Evolutionary conservation across 2,113 vertebrate genomes (phyloP).

Genomic region (Choloepus hoffmanni): DNA sequence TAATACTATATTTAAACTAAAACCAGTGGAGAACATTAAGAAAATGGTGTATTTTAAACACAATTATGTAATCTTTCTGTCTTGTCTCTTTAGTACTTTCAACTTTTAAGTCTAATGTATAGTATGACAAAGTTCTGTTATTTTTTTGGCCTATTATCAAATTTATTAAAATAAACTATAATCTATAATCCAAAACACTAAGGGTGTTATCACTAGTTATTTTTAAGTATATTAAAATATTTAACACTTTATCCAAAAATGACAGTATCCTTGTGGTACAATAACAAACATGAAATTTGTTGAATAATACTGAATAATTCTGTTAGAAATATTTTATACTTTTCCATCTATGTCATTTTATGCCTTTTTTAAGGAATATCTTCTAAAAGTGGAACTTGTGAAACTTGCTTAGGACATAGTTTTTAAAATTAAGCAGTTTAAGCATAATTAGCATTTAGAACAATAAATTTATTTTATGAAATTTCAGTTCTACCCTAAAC

Average conservation of each 20-base stretch:
- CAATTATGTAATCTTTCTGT: background rate
- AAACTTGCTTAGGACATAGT: background rate
- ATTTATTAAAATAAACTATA: constrained; percentile 85
- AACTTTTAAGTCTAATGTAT: background rate
- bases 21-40: background rate
- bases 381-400: constrained; percentile 55
- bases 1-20: constrained; percentile 1
- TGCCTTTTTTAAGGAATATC: constrained; percentile 61
- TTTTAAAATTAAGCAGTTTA: constrained; percentile 64
- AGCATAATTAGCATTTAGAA: constrained; percentile 65
- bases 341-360: constrained; percentile 43
- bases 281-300: constrained; percentile 71
- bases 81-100: constrained; percentile 12
- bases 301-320: constrained; percentile 77
- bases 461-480: constrained; percentile 38
- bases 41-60: constrained; percentile 12
- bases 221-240: constrained; percentile 76
- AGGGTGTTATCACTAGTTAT: constrained; percentile 80
- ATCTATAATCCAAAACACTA: constrained; percentile 84
- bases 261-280: constrained; percentile 63
- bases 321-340: constrained; percentile 68
- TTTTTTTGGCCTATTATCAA: constrained; percentile 80
- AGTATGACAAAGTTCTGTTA: background rate
- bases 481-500: constrained; percentile 46
- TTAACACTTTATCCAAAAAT: constrained; percentile 73